These are phyloP conservation scores for Serrognathus titanus DNA, from an alignment of 2,888 invertebrate species.

Conservation along the genomic window DNA sequence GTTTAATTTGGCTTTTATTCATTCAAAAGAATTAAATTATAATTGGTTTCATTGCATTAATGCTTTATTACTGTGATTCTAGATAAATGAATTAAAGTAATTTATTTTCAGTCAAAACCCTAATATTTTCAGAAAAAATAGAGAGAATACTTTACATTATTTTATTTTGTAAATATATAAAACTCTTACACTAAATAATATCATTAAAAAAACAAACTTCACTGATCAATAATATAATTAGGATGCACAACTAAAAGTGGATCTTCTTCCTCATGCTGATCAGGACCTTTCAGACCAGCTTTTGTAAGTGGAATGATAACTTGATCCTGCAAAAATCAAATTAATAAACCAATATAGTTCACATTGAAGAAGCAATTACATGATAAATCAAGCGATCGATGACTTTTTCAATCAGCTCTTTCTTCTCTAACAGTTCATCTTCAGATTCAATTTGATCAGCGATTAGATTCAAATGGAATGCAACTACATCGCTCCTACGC, in stretches of 20 bases:
- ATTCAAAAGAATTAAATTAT: no score
- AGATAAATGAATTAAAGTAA: no score
- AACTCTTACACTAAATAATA: not conserved
- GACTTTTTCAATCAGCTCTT: slow-evolving; percentile 88
- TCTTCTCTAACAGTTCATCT: slow-evolving; percentile 83
- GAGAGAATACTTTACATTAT: no score
- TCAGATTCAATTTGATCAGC: slow-evolving; percentile 87
- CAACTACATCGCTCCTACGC: slow-evolving; percentile 75
- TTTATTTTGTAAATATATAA: no score
- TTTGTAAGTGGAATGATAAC: slow-evolving; percentile 72
- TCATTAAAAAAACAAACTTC: not conserved
- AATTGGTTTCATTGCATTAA: no score
- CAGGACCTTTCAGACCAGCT: slow-evolving; percentile 49
- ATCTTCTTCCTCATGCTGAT: slow-evolving; percentile 64
- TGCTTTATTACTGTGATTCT: no score
- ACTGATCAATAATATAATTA: slow-evolving; percentile 80
- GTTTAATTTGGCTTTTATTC: no score
- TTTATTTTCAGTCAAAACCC: no score
- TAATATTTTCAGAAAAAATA: no score
- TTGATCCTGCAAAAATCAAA: slow-evolving; percentile 64
- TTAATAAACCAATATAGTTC: not conserved
- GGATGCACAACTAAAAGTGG: slow-evolving; percentile 93
- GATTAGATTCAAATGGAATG: slow-evolving; percentile 90
- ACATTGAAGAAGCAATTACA: slow-evolving; percentile 52
- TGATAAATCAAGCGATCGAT: slow-evolving; percentile 86